phyloP scores from a whole-genome alignment of 1,140 invertebrate genomes.

The Lasioglossum albipes region DNA sequence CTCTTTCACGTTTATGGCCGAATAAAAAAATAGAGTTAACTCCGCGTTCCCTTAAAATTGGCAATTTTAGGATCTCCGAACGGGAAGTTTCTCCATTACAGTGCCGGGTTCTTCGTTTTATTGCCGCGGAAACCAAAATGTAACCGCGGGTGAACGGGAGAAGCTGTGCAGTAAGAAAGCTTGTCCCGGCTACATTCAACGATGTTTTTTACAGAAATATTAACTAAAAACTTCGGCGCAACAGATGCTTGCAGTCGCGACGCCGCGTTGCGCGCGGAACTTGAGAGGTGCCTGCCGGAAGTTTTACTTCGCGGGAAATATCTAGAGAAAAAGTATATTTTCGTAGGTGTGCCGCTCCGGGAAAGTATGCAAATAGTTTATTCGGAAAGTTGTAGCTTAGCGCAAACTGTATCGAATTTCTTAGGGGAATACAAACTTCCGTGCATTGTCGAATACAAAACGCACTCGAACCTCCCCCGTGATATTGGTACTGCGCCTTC shows the following conservation, averaged over 20 bases:
- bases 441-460: not conserved
- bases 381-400: not conserved
- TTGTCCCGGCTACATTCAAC: not conserved
- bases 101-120: not conserved
- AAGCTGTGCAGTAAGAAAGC: not conserved
- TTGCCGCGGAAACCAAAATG: constrained; percentile 7
- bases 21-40: constrained; percentile 30
- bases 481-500: too few species aligned
- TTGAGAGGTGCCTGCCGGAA: not conserved
- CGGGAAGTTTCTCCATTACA: constrained; percentile 37
- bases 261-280: not conserved
- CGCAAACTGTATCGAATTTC: not conserved
- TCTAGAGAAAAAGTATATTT: not conserved
- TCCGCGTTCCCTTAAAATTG: constrained; percentile 20
- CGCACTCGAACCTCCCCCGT: too few species aligned
- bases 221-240: constrained; percentile 10
- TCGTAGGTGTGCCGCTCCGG: not conserved
- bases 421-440: not conserved
- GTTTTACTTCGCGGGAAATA: not conserved
- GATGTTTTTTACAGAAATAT: not conserved
- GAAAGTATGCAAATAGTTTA: not conserved
- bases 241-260: constrained; percentile 14
- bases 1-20: not conserved
- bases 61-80: constrained; percentile 14
- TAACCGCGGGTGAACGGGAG: not conserved